Evolutionary conservation across 2,888 invertebrate genomes (phyloP), one percentile per base, ranked within the genome.

Genomic region (Acleris cristana): DNA sequence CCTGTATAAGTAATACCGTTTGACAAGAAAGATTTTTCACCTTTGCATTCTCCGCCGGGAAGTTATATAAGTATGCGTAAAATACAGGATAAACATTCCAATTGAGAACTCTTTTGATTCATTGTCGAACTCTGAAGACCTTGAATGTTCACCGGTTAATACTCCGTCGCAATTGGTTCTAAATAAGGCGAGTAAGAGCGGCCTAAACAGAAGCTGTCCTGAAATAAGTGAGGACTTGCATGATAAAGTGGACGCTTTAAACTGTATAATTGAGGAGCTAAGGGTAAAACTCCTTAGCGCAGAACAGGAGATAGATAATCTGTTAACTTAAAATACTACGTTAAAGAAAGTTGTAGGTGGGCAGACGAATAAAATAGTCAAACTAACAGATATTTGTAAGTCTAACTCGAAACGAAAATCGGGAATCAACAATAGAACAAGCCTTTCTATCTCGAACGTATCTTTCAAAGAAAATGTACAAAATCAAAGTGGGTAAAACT

Each of bases 141-240:
- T 26, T 26, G 26, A 26, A 1, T 26, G 1, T 26, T 26, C 6
- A 26, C 26, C 26, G 26, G 6, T 26, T 26, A 26, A 26, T 26
- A 26, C 26, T 26, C 26, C 26, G 6, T 26, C 26, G 6, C 26
- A 26, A 26, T 6, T 26, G 26, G 26, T 26, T 26, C 26, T 26
- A 26, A 26, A 6, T 26, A 26, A 26, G 0, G 26, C 26, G 26
- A 26, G 26, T 26, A 26, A 26, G 6, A 26, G 6, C 26, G 26
- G 26, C 26, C 26, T 64, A 58, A 34, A 58, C 63, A 63, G 52
- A 68, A 64, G 44, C 44, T 44, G 44, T 16, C 44, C 44, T 44
- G 44, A 44, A 16, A 44, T 44, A 14, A 16, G 44, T 10, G 44
- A 44, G 44, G 16, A 16, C 44, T 16, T 44, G 4, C 44, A 44